phyloP scores from a whole-genome alignment of 2,797 vertebrate genomes.

The Sandelia bainsii region DNA sequence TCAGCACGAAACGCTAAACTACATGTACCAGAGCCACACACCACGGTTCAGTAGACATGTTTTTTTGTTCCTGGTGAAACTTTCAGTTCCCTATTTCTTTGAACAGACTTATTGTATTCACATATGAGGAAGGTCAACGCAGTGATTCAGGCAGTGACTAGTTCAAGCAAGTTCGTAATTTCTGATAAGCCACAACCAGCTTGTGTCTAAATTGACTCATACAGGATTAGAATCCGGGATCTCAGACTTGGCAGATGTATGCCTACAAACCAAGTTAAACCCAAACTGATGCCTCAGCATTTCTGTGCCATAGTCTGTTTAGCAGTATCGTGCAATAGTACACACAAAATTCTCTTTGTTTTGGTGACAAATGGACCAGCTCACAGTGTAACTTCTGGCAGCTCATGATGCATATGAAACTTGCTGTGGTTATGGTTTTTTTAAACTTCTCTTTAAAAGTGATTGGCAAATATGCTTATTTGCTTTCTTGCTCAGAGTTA shows the following conservation, averaged over 20 bases:
- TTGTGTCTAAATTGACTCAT: slow-evolving; percentile 38
- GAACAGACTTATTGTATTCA: not conserved
- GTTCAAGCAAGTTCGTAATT: slow-evolving; percentile 38
- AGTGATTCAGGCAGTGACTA: slow-evolving; percentile 31
- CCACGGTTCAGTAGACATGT: slow-evolving; percentile 14
- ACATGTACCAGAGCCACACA: slow-evolving; percentile 35
- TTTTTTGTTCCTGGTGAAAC: slow-evolving; percentile 26
- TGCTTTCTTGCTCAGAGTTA: no score
- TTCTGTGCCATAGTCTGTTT: not conserved
- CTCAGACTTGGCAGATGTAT: slow-evolving; percentile 13
- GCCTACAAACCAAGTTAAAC: not conserved
- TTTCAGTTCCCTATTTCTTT: slow-evolving; percentile 42
- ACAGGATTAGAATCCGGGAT: slow-evolving; percentile 31
- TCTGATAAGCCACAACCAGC: slow-evolving; percentile 35
- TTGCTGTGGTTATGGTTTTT: not conserved
- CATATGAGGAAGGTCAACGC: slow-evolving; percentile 24
- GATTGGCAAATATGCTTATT: no score
- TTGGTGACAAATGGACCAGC: not conserved
- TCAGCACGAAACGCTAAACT: slow-evolving; percentile 30
- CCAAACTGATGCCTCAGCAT: slow-evolving; percentile 1
- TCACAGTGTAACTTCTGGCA: not conserved
- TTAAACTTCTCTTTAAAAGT: not conserved
- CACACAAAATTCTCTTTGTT: not conserved
- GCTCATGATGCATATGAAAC: not conserved
- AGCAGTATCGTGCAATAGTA: not conserved